Evolutionary conservation across 2,797 vertebrate genomes (phyloP), one percentile per base, ranked within the genome.

Genomic region (Sorex maritimensis): DNA sequence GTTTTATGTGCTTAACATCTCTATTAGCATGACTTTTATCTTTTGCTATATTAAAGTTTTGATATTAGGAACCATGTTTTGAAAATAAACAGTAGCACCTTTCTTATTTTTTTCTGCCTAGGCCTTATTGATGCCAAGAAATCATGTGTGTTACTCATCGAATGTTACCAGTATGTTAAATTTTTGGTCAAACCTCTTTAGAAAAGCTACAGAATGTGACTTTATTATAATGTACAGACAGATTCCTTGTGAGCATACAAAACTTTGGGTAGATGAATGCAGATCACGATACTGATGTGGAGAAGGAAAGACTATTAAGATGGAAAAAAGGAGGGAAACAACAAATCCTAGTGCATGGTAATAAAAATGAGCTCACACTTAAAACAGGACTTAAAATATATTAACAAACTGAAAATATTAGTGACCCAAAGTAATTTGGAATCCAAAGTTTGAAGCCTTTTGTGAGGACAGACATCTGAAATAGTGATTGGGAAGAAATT

Each of bases 371-470:
- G 58, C 65, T 96, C 83, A 79, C 95, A 94, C 86, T 97, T 96
- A 97, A 97, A 97, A 96, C 88, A 94, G 55, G 94, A 96, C 90
- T 84, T 89, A 93, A 83, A 91, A 86, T 82, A 95, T 91, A 52
- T 94, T 92, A 95, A 0, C 6, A 61, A 90, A 92, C 49, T 93
- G 80, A 96, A 97, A 96, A 71, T 90, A 96, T 94, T 75, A 96
- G 84, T 93, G 85, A 91, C 30, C 30, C 93, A 44, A 88, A 92
- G 91, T 94, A 95, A 95, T 69, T 86, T 88, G 65, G 88, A 79
- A 87, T 94, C 90, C 41, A 93, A 88, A 93, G 55, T 93, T 77
- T 95, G 77, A 87, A 96, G 30, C 73, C 91, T 87, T 86, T 80
- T 69, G 10, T 68, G 49, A 81, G 88, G 41, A 90, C 0, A 19